These are phyloP conservation scores for Morpho achilles DNA, from an alignment of 2,888 invertebrate species.

Conservation along the genomic window DNA sequence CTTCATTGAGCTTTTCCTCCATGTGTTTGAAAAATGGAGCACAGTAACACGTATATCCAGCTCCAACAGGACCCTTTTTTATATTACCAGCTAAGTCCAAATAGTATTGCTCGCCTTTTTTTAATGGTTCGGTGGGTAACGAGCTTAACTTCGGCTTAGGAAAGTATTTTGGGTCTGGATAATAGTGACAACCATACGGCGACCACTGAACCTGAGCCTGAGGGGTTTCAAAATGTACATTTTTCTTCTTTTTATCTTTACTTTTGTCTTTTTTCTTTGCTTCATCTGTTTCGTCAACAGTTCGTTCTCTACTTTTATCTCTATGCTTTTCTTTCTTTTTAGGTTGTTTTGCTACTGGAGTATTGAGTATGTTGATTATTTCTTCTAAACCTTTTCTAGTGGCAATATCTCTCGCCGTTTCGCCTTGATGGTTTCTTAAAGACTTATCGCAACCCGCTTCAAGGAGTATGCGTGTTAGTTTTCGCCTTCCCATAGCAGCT, in stretches of 20 bases:
- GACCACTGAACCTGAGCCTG: constrained; percentile 84
- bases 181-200: constrained; percentile 95
- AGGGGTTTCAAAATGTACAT: constrained; percentile 71
- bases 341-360: constrained; percentile 63
- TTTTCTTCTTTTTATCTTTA: constrained; percentile 72
- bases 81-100: constrained; percentile 96
- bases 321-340: constrained; percentile 62
- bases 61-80: constrained; percentile 96
- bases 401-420: constrained; percentile 94
- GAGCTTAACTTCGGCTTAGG: constrained; percentile 92
- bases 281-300: constrained; percentile 74
- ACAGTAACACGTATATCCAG: constrained; percentile 95
- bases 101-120: constrained; percentile 95
- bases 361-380: constrained; percentile 88
- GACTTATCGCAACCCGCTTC: constrained; percentile 88
- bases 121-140: constrained; percentile 90
- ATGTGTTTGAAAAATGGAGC: constrained; percentile 94
- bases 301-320: constrained; percentile 75
- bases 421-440: constrained; percentile 89
- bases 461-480: constrained; percentile 92
- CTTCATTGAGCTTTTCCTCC: constrained; percentile 89
- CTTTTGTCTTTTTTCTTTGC: constrained; percentile 63
- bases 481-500: constrained; percentile 94
- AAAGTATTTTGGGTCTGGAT: constrained; percentile 91
- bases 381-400: constrained; percentile 91